Conservation (phyloP, 2,113 vertebrate species). For the Budorcas taxicolor region DNA sequence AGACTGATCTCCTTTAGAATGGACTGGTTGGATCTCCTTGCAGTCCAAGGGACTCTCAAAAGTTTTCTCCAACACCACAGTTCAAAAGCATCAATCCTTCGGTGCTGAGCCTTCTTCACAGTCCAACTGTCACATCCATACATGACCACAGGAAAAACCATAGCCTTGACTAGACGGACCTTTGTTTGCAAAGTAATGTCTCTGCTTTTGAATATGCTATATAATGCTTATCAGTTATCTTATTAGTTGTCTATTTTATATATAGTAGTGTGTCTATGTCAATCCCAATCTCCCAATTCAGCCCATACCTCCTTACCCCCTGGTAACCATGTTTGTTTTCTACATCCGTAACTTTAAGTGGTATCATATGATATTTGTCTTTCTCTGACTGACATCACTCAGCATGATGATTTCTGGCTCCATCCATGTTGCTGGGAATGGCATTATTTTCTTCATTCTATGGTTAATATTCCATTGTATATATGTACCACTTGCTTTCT, state of each 20-base stretch:
- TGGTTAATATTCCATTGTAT: background rate
- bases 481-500: background rate
- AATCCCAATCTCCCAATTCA: background rate
- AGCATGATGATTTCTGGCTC: background rate
- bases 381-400: background rate
- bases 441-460: background rate
- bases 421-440: background rate
- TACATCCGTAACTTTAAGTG: background rate
- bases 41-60: no score
- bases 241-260: background rate
- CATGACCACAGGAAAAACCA: no score
- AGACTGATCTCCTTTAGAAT: no score
- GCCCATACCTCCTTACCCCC: background rate
- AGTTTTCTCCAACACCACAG: no score
- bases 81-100: no score
- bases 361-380: background rate
- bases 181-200: no score
- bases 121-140: no score
- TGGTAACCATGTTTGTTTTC: background rate
- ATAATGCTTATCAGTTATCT: background rate
- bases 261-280: background rate
- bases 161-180: no score
- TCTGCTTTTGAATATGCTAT: background rate
- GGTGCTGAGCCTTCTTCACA: no score
- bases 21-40: no score